Base-by-base conservation (phyloP, 2,797 vertebrate genomes). In the Percopsis omiscomaycus region DNA sequence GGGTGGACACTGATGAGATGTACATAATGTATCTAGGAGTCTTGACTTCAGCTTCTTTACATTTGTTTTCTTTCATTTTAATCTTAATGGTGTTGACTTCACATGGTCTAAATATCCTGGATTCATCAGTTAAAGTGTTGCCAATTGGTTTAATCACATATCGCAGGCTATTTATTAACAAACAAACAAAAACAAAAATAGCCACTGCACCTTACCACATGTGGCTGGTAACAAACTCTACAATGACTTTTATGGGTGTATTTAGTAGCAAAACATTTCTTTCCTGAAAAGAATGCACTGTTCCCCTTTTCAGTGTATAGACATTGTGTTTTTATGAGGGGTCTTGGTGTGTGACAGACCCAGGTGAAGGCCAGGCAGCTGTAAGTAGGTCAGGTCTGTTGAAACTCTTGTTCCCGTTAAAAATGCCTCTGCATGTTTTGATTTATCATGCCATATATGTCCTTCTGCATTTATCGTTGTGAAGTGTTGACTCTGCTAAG, bases 361-460 rank as follows among this genome's bases (percentile, higher is more conserved):
- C 83, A 88, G 84, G 89, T 89, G 79, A 89, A 71, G 75, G 81
- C 80, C 74, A 72, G 80, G 75, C 53, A 66, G 72, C 82, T 80
- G 54, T 75, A 92, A 89, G 82, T 91, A 90, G 89, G 89, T 89
- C 88, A 89, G 68, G 71, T 66, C 81, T 86, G 81, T 82, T 83
- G 77, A 84, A 88, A 87, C 81, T 76, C 80, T 87, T 76, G 70
- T 79, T 85, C 71, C 71, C 61, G 67, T 72, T 83, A 49, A 68
- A 71, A 86, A 85, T 70, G 77, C 78, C 78, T 86, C 64, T 72
- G 75, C 81, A 84, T 83, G 79, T 86, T 86, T 80, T 47, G 52
- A 47, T 69, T 74, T 62, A 77, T 75, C 73, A 69, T 11, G 27
- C 68, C 60, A 74, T 74, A 74, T 66, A 68, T 73, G 58, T 73